Evolutionary conservation across 2,797 vertebrate genomes (phyloP), one percentile per base, ranked within the genome.

Genomic region (Setipinna tenuifilis): DNA sequence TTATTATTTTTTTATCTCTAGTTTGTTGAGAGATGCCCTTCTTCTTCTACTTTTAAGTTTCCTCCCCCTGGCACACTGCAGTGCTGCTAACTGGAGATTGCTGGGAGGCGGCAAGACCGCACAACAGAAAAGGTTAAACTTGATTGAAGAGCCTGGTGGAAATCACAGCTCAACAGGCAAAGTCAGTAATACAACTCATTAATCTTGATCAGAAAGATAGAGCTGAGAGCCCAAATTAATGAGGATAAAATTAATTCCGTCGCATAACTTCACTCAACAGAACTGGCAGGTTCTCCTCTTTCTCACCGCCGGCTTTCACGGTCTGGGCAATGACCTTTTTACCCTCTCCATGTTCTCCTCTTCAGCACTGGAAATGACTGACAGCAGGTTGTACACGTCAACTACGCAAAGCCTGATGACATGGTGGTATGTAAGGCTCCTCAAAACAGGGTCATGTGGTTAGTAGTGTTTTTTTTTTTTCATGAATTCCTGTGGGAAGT

Each of bases 151-250:
- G 91, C 86, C 86, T 91, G 89, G 87, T 92, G 89, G 87, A 84
- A 87, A 90, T 89, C 90, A 90, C 91, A 91, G 91, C 87, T 90
- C 91, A 90, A 90, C 86, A 94, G 93, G 90, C 92, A 90, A 86
- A 85, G 86, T 87, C 93, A 87, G 89, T 93, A 94, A 93, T 93
- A 90, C 90, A 93, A 90, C 88, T 90, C 93, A 94, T 95, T 94
- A 92, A 96, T 95, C 93, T 94, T 91, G 88, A 92, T 93, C 90
- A 88, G 85, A 82, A 86, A 87, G 89, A 87, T 84, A 50, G 87
- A 3, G 91, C 93, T 93, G 93, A 93, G 91, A 83, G 89, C 89
- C 65, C 88, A 93, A 91, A 93, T 91, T 93, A 92, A 93, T 88
- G 84, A 91, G 83, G 35, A 84, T 57, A 82, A 90, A 88, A 93